Conservation (phyloP, 2,888 invertebrate species). For the Sarcophaga subvicina region DNA sequence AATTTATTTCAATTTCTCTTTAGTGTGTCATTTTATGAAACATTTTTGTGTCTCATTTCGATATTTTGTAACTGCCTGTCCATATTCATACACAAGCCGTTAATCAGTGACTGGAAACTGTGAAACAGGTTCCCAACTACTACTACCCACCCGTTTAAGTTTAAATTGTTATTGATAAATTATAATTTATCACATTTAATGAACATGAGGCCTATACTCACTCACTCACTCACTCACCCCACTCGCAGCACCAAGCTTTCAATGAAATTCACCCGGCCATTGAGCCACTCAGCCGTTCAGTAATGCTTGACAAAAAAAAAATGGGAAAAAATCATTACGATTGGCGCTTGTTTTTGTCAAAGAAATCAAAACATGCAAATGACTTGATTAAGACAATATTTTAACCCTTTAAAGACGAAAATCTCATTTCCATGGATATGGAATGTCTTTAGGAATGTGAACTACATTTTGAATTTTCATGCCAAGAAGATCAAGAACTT, state of each 20-base stretch:
- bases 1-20: constrained; percentile 42
- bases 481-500: no score
- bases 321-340: constrained; percentile 33
- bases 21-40: constrained; percentile 8
- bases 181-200: constrained; percentile 54
- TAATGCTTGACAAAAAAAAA: constrained; percentile 33
- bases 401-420: constrained; percentile 19
- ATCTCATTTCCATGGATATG: background rate
- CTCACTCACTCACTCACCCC: no score
- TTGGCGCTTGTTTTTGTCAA: constrained; percentile 57
- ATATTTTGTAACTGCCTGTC: background rate
- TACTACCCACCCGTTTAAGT: constrained; percentile 43
- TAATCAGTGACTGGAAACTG: constrained; percentile 8
- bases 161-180: constrained; percentile 44
- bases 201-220: constrained; percentile 36
- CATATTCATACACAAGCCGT: constrained; percentile 17
- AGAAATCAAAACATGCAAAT: constrained; percentile 61
- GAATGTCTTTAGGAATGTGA: no score
- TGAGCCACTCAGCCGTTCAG: background rate
- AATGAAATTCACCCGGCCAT: background rate
- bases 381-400: constrained; percentile 32
- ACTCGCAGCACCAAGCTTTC: no score
- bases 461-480: no score
- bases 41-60: background rate
- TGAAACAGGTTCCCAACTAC: constrained; percentile 45